Percentiles rank a stretch among this genome's conserved stretches.
These are phyloP conservation scores for Setophaga petechia DNA, from an alignment of 2,113 vertebrate genomes.

Conservation along the genomic window DNA sequence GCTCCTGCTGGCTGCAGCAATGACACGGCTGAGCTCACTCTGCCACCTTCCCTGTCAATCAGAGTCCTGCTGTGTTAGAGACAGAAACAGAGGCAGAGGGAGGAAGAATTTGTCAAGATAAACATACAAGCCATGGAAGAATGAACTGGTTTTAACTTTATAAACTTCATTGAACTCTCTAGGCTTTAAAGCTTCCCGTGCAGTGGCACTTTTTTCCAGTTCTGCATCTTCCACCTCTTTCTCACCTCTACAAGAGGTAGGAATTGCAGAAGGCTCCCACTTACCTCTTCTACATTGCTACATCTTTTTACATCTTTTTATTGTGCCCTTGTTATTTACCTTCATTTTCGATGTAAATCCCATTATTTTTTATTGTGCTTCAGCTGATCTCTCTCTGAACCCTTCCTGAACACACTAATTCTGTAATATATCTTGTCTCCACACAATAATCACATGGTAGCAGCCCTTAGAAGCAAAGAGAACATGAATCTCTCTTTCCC, in stretches of 20 bases:
- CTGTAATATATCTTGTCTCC: neutral
- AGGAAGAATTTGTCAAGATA: neutral
- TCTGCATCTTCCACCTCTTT: neutral
- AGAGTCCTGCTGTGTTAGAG: neutral
- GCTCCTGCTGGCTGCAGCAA: neutral
- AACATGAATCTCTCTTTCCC: neutral
- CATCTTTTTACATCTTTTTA: neutral
- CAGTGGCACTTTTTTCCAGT: neutral
- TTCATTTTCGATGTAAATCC: neutral
- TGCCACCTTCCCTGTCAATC: neutral
- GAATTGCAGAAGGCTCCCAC: neutral
- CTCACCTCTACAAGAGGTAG: neutral
- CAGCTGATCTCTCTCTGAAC: neutral
- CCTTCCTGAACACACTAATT: neutral
- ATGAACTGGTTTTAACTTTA: neutral
- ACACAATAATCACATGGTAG: neutral
- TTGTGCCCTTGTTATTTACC: neutral
- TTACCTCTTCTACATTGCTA: neutral
- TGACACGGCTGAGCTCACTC: neutral
- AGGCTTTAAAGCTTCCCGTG: fast-evolving
- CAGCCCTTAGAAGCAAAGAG: neutral
- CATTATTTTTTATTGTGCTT: neutral
- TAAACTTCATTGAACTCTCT: neutral
- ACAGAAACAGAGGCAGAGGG: neutral
- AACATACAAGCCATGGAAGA: neutral